These are phyloP conservation scores for Drosophila kikkawai DNA, from an alignment of 1,140 invertebrate species.

Conservation along the genomic window DNA sequence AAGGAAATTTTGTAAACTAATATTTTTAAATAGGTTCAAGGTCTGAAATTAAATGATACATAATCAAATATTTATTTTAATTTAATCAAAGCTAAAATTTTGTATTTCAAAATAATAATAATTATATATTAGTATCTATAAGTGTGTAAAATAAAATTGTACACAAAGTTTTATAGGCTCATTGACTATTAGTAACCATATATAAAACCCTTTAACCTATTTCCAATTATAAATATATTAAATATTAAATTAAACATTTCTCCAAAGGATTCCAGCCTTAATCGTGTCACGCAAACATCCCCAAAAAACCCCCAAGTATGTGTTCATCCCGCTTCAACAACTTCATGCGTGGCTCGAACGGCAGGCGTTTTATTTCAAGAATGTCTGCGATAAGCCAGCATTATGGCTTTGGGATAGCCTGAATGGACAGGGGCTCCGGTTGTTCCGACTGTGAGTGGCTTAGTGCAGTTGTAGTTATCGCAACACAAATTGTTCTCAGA, in stretches of 20 bases:
- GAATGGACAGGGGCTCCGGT: conserved; percentile 12
- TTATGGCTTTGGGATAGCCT: conserved; percentile 51
- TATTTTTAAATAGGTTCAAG: background rate
- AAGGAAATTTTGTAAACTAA: background rate
- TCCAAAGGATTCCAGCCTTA: background rate
- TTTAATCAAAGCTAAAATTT: no score
- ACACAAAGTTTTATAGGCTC: no score
- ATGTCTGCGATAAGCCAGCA: conserved; percentile 64
- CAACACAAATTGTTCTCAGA: conserved; percentile 38
- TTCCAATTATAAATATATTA: background rate
- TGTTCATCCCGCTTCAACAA: conserved; percentile 35
- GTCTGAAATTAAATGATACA: background rate
- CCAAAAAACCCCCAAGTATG: background rate
- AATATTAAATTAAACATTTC: background rate
- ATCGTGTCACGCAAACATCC: conserved; percentile 37
- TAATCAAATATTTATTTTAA: no score
- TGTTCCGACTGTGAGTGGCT: conserved; percentile 26
- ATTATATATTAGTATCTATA: no score
- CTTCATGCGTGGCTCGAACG: conserved; percentile 57
- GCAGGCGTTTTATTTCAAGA: conserved; percentile 55
- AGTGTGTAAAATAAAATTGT: no score
- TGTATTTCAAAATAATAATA: no score
- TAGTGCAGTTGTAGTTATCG: conserved; percentile 29
- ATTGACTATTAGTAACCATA: background rate
- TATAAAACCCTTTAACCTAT: background rate